These are phyloP conservation scores for Hylaea fasciaria DNA, from an alignment of 2,888 invertebrate species.

Conservation along the genomic window DNA sequence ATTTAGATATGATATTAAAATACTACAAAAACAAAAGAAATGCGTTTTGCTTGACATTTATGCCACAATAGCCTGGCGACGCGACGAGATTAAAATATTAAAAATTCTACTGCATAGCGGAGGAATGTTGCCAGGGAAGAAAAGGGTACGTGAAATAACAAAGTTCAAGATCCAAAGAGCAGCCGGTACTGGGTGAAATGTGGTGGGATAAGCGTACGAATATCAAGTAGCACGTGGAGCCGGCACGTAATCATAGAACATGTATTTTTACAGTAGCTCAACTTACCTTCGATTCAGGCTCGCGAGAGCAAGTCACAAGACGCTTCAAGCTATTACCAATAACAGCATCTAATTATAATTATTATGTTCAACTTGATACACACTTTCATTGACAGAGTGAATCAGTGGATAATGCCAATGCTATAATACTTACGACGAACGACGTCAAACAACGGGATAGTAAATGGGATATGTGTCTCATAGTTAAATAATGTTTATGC, in stretches of 20 bases:
- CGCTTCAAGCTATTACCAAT: too few species aligned
- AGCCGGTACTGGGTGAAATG: slow-evolving; percentile 76
- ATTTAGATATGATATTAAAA: too few species aligned
- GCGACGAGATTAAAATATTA: slow-evolving; percentile 46
- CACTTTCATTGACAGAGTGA: too few species aligned
- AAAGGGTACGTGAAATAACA: slow-evolving; percentile 69
- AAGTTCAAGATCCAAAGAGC: slow-evolving; percentile 69
- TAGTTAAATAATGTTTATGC: too few species aligned
- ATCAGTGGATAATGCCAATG: too few species aligned
- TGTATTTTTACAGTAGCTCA: slow-evolving; percentile 23
- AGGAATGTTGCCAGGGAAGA: slow-evolving; percentile 53
- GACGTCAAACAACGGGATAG: too few species aligned
- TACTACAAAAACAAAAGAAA: not conserved
- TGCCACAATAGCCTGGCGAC: slow-evolving; percentile 1
- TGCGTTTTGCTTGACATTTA: not conserved
- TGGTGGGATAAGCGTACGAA: slow-evolving; percentile 67
- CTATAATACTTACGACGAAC: too few species aligned
- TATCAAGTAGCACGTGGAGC: slow-evolving; percentile 66
- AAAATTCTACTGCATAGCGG: slow-evolving; percentile 53
- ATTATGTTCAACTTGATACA: too few species aligned
- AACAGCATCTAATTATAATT: too few species aligned
- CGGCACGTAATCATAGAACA: slow-evolving; percentile 37
- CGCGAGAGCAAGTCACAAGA: too few species aligned
- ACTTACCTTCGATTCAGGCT: slow-evolving; percentile 4
- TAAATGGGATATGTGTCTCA: too few species aligned